phyloP scores from a whole-genome alignment of 2,113 vertebrate genomes.

The Gymnogyps californianus region DNA sequence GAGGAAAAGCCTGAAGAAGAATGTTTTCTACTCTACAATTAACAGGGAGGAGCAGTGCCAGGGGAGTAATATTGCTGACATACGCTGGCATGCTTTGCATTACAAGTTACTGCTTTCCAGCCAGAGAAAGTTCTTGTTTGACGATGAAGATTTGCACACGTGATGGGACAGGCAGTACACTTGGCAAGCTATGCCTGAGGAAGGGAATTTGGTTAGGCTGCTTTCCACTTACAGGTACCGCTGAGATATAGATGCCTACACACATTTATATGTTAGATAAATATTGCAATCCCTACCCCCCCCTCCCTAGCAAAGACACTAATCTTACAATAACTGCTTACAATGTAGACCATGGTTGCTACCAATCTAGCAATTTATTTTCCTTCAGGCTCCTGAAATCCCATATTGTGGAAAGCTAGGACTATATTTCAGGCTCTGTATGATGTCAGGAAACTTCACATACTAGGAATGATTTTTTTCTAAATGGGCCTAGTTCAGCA shows the following conservation, averaged over 20 bases:
- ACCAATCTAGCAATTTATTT: not conserved
- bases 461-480: not conserved
- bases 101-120: conserved; percentile 15
- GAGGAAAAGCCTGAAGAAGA: conserved; percentile 60
- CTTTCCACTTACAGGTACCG: not conserved
- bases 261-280: not conserved
- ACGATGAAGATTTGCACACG: not conserved
- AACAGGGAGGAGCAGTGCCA: conserved; percentile 43
- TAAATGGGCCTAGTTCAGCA: not conserved
- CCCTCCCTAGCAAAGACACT: not conserved
- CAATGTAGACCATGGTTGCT: not conserved
- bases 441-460: not conserved
- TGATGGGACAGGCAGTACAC: not conserved
- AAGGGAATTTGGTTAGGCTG: not conserved
- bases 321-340: not conserved
- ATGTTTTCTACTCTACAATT: conserved; percentile 42
- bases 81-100: conserved; percentile 1
- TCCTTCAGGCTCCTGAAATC: not conserved
- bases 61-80: conserved; percentile 18
- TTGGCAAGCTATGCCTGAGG: not conserved
- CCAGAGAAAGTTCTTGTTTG: conserved; percentile 41
- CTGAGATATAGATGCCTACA: not conserved
- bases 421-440: not conserved
- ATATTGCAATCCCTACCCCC: not conserved
- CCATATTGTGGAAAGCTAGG: not conserved